phyloP scores from a whole-genome alignment of 2,797 vertebrate genomes.

The Onychomys leucogaster region DNA sequence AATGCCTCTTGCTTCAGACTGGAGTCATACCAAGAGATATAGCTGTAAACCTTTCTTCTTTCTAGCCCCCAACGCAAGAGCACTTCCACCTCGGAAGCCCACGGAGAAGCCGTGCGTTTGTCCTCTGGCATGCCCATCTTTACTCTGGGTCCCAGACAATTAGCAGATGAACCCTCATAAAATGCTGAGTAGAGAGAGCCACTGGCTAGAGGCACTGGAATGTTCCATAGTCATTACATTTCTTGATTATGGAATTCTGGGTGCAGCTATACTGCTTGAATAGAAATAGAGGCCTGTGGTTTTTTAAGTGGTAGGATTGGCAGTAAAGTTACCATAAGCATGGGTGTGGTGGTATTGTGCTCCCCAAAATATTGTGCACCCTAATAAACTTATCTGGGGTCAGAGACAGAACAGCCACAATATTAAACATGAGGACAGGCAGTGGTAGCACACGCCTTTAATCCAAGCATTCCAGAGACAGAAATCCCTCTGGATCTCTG shows the following conservation, averaged over 20 bases:
- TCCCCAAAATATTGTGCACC: too few species aligned
- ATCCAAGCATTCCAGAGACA: too few species aligned
- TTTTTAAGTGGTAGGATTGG: neutral
- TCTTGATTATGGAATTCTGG: constrained; percentile 4
- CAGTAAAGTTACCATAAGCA: neutral
- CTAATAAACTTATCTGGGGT: too few species aligned
- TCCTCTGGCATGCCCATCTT: neutral
- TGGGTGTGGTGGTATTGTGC: too few species aligned
- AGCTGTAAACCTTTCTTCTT: neutral
- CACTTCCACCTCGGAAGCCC: neutral
- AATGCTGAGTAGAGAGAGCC: neutral
- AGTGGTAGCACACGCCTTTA: too few species aligned
- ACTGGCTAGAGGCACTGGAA: neutral
- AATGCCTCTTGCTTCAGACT: neutral
- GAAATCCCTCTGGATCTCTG: too few species aligned
- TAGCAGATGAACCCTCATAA: neutral
- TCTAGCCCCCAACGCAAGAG: neutral
- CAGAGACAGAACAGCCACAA: too few species aligned
- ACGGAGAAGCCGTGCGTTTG: neutral
- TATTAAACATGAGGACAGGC: too few species aligned
- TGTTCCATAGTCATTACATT: neutral
- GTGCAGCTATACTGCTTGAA: neutral
- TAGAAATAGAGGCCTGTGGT: neutral
- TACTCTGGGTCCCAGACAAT: neutral
- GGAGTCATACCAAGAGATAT: neutral